Conservation (phyloP, 2,888 invertebrate genomes). For the Zootermopsis nevadensis region DNA sequence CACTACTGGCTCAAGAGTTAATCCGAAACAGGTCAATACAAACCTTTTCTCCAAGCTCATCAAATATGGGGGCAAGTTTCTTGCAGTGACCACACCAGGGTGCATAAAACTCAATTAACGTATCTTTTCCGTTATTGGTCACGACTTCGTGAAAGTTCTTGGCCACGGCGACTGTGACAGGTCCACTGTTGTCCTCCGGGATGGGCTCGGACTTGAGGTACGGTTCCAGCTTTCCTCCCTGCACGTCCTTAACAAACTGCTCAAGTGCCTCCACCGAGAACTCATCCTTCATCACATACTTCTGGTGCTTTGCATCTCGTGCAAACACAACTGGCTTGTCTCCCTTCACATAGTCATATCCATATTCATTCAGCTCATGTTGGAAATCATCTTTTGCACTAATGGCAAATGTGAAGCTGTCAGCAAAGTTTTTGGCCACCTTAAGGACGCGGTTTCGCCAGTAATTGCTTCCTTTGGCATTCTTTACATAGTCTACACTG, state of each 20-base stretch:
- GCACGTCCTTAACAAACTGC: slow-evolving; percentile 84
- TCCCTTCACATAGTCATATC: slow-evolving; percentile 83
- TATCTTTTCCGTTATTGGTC: slow-evolving; percentile 89
- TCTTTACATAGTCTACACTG: slow-evolving; percentile 95
- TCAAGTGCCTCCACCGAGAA: slow-evolving; percentile 91
- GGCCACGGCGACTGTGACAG: slow-evolving; percentile 91
- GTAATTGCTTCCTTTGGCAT: slow-evolving; percentile 98
- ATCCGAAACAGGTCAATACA: neutral
- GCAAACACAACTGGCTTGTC: slow-evolving; percentile 93
- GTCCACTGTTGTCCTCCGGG: slow-evolving; percentile 85
- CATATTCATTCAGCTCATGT: slow-evolving; percentile 94
- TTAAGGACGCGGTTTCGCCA: slow-evolving; percentile 98
- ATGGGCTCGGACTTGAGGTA: slow-evolving; percentile 95
- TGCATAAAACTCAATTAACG: slow-evolving; percentile 97
- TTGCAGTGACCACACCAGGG: slow-evolving; percentile 99
- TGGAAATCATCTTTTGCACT: slow-evolving; percentile 94
- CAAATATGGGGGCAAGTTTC: slow-evolving; percentile 91
- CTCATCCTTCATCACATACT: slow-evolving; percentile 89
- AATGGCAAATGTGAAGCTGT: slow-evolving; percentile 85
- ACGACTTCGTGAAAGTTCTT: slow-evolving; percentile 97
- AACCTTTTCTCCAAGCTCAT: slow-evolving; percentile 91
- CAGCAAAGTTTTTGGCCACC: slow-evolving; percentile 78
- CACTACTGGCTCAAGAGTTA: too few relatives aligned
- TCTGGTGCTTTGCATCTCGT: slow-evolving; percentile 84
- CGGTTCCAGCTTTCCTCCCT: slow-evolving; percentile 86